phyloP scores from a whole-genome alignment of 2,113 vertebrate genomes.

The Egretta garzetta region DNA sequence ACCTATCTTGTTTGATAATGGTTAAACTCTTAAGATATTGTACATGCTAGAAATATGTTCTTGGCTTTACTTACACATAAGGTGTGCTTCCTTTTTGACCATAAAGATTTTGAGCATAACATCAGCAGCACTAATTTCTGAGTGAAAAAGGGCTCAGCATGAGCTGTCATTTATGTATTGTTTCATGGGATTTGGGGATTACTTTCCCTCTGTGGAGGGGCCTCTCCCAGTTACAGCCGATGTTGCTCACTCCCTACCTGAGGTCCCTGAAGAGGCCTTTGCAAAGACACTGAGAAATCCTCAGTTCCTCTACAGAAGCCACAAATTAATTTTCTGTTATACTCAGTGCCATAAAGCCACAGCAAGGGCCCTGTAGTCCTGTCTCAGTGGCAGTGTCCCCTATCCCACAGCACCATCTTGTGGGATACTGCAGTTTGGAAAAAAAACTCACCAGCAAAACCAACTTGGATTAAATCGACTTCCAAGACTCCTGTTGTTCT shows the following conservation, averaged over 20 bases:
- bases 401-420: conserved; percentile 65
- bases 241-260: neutral
- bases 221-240: neutral
- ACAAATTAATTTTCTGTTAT: neutral
- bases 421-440: neutral
- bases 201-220: fast-evolving
- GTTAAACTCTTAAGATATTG: neutral
- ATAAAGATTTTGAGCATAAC: neutral
- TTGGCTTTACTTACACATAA: neutral
- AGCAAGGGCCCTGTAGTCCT: fast-evolving
- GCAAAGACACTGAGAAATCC: neutral
- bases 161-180: neutral
- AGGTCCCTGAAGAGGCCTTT: neutral
- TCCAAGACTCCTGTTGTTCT: fast-evolving
- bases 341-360: neutral
- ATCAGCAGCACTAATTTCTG: neutral
- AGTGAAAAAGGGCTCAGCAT: neutral
- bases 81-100: neutral
- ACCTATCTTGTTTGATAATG: neutral
- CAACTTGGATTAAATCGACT: neutral
- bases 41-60: neutral
- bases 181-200: neutral
- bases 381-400: fast-evolving
- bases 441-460: neutral
- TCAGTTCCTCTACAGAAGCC: neutral